Conservation (phyloP, 2,888 invertebrate species). For the Dryobotodes eremita region DNA sequence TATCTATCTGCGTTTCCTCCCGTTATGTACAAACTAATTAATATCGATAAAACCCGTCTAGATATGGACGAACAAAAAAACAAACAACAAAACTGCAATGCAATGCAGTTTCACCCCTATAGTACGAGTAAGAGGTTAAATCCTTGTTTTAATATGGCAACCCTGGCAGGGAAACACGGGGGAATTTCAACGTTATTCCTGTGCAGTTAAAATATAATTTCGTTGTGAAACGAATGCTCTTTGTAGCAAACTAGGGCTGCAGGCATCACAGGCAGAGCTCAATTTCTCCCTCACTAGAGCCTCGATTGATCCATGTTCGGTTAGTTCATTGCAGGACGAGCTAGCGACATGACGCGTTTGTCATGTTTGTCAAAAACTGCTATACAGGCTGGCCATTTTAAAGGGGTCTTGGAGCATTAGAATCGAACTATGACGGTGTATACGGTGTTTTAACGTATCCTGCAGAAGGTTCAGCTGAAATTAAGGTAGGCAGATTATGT, state of each 20-base stretch:
- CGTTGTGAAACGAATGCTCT: conserved; percentile 67
- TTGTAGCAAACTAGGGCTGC: conserved; percentile 73
- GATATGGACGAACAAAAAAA: conserved; percentile 41
- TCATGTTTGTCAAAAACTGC: background rate
- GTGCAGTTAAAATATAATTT: conserved; percentile 57
- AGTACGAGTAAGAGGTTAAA: conserved; percentile 32
- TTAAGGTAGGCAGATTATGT: conserved; percentile 23
- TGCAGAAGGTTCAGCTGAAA: background rate
- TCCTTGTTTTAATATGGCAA: conserved; percentile 38
- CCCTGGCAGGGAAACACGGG: background rate
- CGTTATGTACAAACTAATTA: conserved; percentile 30
- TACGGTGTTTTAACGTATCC: background rate
- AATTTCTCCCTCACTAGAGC: conserved; percentile 53
- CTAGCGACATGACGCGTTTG: conserved; percentile 20
- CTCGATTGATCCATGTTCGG: conserved; percentile 35
- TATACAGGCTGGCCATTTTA: background rate
- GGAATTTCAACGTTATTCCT: conserved; percentile 51
- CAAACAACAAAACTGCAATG: conserved; percentile 36
- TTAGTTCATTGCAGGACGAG: conserved; percentile 25
- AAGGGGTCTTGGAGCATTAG: background rate
- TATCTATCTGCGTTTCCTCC: background rate
- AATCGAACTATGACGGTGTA: background rate
- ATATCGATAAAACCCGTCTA: conserved; percentile 61
- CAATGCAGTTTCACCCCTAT: conserved; percentile 51
- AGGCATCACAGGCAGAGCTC: conserved; percentile 73